These are phyloP conservation scores for Mastigias papua DNA, from an alignment of 30 jellyfish, hydroid and myxozoan species.

Conservation along the genomic window DNA sequence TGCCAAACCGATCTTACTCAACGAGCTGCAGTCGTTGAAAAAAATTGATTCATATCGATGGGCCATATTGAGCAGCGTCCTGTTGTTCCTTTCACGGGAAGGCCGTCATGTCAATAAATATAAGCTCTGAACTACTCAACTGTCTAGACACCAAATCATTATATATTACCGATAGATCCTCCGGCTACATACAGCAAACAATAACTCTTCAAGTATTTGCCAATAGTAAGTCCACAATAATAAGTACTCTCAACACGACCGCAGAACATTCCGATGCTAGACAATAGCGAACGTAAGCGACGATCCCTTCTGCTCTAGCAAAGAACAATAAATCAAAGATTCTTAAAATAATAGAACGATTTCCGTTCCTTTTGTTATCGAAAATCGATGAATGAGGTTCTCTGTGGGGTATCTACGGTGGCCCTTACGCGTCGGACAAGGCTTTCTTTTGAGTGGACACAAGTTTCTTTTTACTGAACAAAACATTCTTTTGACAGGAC, in stretches of 20 bases:
- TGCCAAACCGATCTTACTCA: conserved; percentile 37
- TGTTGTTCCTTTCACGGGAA: not conserved
- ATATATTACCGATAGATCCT: not conserved
- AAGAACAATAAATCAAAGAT: too few species aligned
- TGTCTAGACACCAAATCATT: conserved; percentile 1
- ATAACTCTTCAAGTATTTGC: not conserved
- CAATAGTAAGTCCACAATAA: not conserved
- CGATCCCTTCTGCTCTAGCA: too few species aligned
- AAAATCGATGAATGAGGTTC: too few species aligned
- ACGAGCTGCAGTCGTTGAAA: conserved; percentile 43
- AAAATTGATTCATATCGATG: conserved; percentile 10
- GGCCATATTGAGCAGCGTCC: not conserved
- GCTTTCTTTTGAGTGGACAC: too few species aligned
- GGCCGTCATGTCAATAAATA: conserved; percentile 2
- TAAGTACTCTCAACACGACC: not conserved
- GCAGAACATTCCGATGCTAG: not conserved
- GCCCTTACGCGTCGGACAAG: too few species aligned
- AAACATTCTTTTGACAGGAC: too few species aligned
- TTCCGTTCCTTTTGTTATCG: too few species aligned
- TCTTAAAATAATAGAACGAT: too few species aligned
- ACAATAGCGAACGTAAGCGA: not conserved
- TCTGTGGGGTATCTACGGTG: too few species aligned
- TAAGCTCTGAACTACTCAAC: not conserved
- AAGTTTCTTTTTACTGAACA: too few species aligned
- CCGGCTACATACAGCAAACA: conserved; percentile 2